These are phyloP conservation scores for Marmota monax DNA, from an alignment of 2,113 vertebrate species.

Conservation along the genomic window DNA sequence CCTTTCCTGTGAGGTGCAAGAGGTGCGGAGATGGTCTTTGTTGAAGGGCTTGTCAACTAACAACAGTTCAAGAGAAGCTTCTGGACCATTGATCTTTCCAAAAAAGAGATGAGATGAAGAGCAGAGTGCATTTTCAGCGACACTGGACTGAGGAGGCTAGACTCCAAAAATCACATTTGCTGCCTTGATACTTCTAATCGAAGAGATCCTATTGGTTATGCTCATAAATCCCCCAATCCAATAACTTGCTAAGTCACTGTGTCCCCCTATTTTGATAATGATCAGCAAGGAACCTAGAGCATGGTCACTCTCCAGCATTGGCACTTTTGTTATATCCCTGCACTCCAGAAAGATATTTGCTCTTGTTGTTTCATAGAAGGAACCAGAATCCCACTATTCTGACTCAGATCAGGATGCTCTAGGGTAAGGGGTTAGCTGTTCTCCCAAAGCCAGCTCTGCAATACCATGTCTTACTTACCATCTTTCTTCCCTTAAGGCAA, in stretches of 20 bases:
- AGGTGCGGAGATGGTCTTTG: not conserved
- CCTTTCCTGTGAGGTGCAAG: not conserved
- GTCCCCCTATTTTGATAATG: not conserved
- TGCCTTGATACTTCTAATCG: not conserved
- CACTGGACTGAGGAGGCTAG: not conserved
- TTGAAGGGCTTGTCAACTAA: not conserved
- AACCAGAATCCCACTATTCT: not conserved
- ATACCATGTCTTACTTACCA: rapidly evolving
- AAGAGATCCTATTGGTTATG: not conserved
- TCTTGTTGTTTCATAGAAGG: not conserved
- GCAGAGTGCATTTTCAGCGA: not conserved
- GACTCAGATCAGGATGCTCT: not conserved
- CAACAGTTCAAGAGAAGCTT: conserved; percentile 4
- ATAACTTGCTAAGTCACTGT: not conserved
- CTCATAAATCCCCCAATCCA: not conserved
- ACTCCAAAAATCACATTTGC: not conserved
- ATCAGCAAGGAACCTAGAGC: not conserved
- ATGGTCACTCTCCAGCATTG: not conserved
- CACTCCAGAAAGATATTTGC: not conserved
- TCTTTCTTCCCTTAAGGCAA: rapidly evolving
- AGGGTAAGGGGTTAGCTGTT: not conserved
- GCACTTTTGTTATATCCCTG: too few species aligned
- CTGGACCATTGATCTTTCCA: not conserved
- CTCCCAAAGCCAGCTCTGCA: not conserved
- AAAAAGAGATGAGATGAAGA: not conserved